Percentiles rank a stretch among this genome's conserved stretches.
Conservation (phyloP, 2,113 vertebrate genomes). For the Nothocercus julius region DNA sequence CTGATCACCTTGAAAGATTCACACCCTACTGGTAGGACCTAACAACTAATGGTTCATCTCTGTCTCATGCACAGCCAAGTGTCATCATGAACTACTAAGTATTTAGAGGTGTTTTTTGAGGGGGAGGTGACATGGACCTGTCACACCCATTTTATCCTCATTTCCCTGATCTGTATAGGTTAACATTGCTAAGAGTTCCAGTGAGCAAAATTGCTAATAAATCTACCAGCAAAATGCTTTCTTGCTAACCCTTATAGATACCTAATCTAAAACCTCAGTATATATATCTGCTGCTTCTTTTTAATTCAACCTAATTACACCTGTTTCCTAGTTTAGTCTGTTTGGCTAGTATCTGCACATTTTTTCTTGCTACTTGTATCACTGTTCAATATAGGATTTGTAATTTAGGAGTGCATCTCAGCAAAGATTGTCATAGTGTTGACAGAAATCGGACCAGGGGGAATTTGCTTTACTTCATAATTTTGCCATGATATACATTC, state of each 20-base stretch:
- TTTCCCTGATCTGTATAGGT: not conserved
- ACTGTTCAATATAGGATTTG: not conserved
- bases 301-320: not conserved
- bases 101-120: no score
- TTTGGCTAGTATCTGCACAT: not conserved
- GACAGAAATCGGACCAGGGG: not conserved
- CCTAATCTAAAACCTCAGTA: not conserved
- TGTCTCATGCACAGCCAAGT: not conserved
- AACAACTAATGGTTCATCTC: not conserved
- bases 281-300: not conserved
- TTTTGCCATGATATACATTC: not conserved
- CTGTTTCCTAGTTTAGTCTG: not conserved
- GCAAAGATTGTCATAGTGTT: not conserved
- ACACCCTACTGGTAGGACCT: not conserved
- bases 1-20: not conserved
- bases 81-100: not conserved
- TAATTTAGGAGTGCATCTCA: not conserved
- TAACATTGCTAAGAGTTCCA: not conserved
- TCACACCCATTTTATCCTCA: not conserved
- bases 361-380: not conserved
- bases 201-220: not conserved
- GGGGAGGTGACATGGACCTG: not conserved
- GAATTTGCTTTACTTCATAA: not conserved
- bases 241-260: not conserved
- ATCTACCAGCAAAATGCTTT: not conserved